These are phyloP conservation scores for Lycia hirtaria DNA, from an alignment of 2,888 invertebrate species.

Conservation along the genomic window DNA sequence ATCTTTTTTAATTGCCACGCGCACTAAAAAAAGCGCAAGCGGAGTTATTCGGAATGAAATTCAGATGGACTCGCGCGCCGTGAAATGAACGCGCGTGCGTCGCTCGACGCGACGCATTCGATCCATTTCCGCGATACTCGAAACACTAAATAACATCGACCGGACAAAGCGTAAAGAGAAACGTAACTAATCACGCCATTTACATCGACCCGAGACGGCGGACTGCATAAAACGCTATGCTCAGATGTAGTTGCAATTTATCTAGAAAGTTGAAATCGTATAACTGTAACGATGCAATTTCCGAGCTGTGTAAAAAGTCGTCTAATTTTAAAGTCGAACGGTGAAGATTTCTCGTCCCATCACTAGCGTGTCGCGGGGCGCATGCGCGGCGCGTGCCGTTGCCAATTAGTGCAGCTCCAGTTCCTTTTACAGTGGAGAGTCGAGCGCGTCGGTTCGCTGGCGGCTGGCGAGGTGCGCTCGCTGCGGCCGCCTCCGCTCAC, in stretches of 20 bases:
- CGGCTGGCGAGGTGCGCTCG: slow-evolving; percentile 10
- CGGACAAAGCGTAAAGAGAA: slow-evolving; percentile 63
- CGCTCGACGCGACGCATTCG: slow-evolving; percentile 39
- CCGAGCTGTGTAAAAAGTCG: slow-evolving; percentile 72
- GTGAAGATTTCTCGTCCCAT: slow-evolving; percentile 82
- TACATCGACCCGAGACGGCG: slow-evolving; percentile 45
- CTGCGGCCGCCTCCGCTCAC: slow-evolving; percentile 15
- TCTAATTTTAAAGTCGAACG: slow-evolving; percentile 72
- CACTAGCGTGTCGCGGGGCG: slow-evolving; percentile 75
- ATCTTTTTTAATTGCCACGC: slow-evolving; percentile 82
- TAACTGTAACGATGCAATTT: slow-evolving; percentile 68
- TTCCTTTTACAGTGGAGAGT: slow-evolving; percentile 77
- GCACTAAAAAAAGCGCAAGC: slow-evolving; percentile 72
- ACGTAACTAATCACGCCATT: slow-evolving; percentile 54
- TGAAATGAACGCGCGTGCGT: slow-evolving; percentile 67
- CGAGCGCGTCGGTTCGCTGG: slow-evolving; percentile 49
- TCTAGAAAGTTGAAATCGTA: slow-evolving; percentile 66
- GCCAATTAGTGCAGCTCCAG: slow-evolving; percentile 85
- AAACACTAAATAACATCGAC: slow-evolving; percentile 49
- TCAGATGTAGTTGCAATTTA: slow-evolving; percentile 51
- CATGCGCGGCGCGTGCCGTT: slow-evolving; percentile 79
- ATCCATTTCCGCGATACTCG: slow-evolving; percentile 71
- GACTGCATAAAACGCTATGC: slow-evolving; percentile 48
- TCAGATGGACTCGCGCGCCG: slow-evolving; percentile 72
- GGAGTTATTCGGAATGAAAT: slow-evolving; percentile 68